Evolutionary conservation across 53 echinoderm and acorn worm genomes (phyloP).

Genomic region (Paelopatides confundens): DNA sequence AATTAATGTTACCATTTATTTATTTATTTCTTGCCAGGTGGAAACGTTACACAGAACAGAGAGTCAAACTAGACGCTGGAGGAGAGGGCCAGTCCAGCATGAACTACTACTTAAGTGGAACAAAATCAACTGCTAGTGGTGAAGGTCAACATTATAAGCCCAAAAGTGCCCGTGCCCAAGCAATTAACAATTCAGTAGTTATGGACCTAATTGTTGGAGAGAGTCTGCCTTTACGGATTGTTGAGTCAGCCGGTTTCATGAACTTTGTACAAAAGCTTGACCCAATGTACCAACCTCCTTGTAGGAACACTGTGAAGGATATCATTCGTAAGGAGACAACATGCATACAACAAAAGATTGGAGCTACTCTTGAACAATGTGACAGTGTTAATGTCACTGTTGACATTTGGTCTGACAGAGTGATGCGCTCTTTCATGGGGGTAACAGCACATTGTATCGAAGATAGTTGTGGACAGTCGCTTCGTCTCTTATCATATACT

Average conservation of each 20-base stretch:
- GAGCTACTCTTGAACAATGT: neutral
- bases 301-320: neutral
- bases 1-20: no score
- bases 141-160: neutral
- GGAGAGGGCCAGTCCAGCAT: no score
- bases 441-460: slow-evolving; percentile 29
- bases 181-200: neutral
- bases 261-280: no score
- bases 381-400: slow-evolving; percentile 42
- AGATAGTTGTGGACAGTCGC: neutral
- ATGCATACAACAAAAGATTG: neutral
- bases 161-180: neutral
- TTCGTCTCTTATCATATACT: neutral
- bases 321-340: neutral
- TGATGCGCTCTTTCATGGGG: slow-evolving; percentile 59
- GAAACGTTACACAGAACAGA: no score
- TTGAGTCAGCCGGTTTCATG: neutral
- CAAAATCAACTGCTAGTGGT: neutral
- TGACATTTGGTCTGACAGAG: slow-evolving; percentile 64
- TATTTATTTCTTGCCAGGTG: no score
- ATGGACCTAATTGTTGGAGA: neutral
- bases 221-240: neutral
- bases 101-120: no score
- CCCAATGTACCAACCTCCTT: neutral
- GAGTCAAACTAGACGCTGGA: no score